These are phyloP conservation scores for Diarsia rubi DNA, from an alignment of 2,888 invertebrate genomes.

Conservation along the genomic window DNA sequence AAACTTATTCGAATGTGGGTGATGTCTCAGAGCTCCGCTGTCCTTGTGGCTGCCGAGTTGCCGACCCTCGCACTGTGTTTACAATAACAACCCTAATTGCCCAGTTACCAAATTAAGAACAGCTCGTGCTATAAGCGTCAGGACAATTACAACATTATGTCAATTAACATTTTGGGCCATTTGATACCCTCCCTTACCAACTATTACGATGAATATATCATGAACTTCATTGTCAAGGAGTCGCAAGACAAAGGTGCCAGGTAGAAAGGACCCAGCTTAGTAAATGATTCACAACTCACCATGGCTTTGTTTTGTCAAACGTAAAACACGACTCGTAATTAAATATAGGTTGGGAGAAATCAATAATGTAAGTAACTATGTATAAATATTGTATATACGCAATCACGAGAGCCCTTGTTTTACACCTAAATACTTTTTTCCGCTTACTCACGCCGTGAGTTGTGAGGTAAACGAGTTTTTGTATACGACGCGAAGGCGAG, in stretches of 20 bases:
- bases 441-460: constrained; percentile 61
- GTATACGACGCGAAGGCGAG: constrained; percentile 61
- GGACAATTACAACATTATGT: constrained; percentile 30
- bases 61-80: constrained; percentile 12
- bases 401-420: constrained; percentile 60
- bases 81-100: constrained; percentile 37
- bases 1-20: constrained; percentile 12
- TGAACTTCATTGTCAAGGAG: constrained; percentile 24
- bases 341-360: constrained; percentile 47
- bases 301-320: constrained; percentile 30
- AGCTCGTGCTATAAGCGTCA: constrained; percentile 11
- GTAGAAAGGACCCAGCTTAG: constrained; percentile 18
- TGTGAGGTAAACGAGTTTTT: constrained; percentile 65
- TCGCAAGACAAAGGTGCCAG: constrained; percentile 33
- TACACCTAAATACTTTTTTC: constrained; percentile 49
- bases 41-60: constrained; percentile 17
- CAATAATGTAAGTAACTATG: constrained; percentile 37
- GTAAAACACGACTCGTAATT: constrained; percentile 37
- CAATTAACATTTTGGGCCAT: constrained; percentile 29
- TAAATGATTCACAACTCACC: constrained; percentile 42
- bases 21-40: background rate
- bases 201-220: constrained; percentile 37
- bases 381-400: constrained; percentile 21
- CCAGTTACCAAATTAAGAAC: constrained; percentile 31
- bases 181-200: constrained; percentile 25